These are phyloP conservation scores for Mola mola DNA, from an alignment of 2,113 vertebrate genomes.

Conservation along the genomic window DNA sequence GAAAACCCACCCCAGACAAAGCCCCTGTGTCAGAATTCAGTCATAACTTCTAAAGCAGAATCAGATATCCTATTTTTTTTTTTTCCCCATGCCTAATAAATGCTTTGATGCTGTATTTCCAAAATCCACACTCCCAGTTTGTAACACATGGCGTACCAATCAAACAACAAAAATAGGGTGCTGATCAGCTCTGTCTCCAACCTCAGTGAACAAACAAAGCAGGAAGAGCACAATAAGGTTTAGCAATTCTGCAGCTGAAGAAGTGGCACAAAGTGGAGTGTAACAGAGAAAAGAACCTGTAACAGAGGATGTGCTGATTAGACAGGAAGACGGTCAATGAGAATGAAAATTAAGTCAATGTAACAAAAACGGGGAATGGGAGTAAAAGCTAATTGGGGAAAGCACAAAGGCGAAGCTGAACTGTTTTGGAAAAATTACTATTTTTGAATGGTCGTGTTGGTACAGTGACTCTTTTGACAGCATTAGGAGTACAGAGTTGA, in stretches of 20 bases:
- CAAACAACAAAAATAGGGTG: too few relatives aligned
- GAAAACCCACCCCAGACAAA: too few relatives aligned
- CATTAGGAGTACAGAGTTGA: conserved; percentile 6
- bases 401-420: conserved; percentile 4
- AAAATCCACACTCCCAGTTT: not conserved
- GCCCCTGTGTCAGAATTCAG: too few relatives aligned
- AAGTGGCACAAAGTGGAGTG: conserved; percentile 39
- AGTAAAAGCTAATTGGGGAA: not conserved
- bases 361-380: conserved; percentile 10
- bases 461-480: conserved; percentile 23
- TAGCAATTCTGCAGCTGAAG: too few relatives aligned
- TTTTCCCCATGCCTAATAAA: too few relatives aligned
- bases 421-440: conserved; percentile 13
- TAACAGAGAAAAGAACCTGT: conserved; percentile 7
- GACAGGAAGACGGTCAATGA: conserved; percentile 16
- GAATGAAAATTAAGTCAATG: conserved; percentile 14
- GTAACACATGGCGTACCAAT: too few relatives aligned
- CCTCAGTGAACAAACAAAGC: too few relatives aligned
- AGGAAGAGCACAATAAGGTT: too few relatives aligned
- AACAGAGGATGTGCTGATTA: conserved; percentile 18
- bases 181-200: too few relatives aligned
- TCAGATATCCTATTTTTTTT: too few relatives aligned
- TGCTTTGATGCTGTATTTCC: not conserved
- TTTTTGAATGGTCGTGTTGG: conserved; percentile 23
- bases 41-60: too few relatives aligned